These are phyloP conservation scores for Elymnias hypermnestra DNA, from an alignment of 1,140 invertebrate species.

Conservation along the genomic window DNA sequence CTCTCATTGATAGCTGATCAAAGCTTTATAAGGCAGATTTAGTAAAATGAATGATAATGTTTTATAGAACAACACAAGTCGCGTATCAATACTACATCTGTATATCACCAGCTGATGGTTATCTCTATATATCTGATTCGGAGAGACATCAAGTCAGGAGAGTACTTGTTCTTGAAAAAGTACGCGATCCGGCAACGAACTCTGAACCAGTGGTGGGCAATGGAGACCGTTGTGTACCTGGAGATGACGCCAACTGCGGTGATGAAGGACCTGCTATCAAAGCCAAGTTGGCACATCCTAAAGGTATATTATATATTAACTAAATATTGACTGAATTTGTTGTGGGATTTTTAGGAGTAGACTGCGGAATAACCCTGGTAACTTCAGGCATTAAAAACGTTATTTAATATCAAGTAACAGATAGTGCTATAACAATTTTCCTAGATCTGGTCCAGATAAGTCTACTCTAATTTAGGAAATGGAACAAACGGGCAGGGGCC, in stretches of 20 bases:
- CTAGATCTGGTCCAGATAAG: no score
- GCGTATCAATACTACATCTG: conserved; percentile 97
- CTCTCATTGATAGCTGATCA: no score
- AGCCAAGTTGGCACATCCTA: conserved; percentile 96
- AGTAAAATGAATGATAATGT: no score
- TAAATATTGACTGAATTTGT: neutral
- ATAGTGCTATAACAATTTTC: no score
- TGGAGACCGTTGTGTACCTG: conserved; percentile 96
- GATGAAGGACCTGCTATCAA: conserved; percentile 93
- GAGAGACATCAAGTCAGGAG: conserved; percentile 92
- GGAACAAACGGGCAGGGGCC: no score
- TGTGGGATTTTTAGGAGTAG: no score
- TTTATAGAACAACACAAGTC: conserved; percentile 90
- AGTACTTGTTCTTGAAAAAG: conserved; percentile 84
- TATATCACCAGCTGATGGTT: conserved; percentile 95
- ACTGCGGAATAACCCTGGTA: neutral
- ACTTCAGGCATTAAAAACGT: no score
- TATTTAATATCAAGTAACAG: no score
- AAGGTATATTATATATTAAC: conserved; percentile 79
- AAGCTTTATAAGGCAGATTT: no score
- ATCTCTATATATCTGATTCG: conserved; percentile 96
- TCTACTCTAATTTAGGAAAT: no score
- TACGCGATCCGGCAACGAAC: conserved; percentile 89
- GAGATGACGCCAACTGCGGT: conserved; percentile 92
- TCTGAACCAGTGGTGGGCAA: conserved; percentile 94